Percentiles rank a stretch among this genome's conserved stretches.
Conservation (phyloP, 2,888 invertebrate species). For the Alloplasta piceator region DNA sequence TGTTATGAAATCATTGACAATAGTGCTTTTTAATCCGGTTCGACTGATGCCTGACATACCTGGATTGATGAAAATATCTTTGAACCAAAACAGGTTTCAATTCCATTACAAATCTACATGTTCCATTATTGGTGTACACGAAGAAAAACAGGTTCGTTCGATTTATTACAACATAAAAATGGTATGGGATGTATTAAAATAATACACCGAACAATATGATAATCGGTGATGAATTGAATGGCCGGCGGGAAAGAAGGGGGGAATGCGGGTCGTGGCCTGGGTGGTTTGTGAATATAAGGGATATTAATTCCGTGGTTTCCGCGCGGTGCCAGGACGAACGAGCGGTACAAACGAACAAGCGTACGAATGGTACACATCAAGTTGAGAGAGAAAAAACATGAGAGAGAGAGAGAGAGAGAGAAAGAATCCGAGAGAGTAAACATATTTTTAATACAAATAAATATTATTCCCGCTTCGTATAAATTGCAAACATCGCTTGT, state of each 20-base stretch:
- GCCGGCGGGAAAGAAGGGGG: neutral
- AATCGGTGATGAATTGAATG: conserved; percentile 27
- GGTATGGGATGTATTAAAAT: neutral
- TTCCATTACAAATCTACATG: too few relatives aligned
- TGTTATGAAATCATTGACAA: too few relatives aligned
- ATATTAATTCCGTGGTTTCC: conserved; percentile 33
- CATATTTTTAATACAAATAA: conserved; percentile 28
- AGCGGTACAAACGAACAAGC: conserved; percentile 26
- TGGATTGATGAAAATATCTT: too few relatives aligned
- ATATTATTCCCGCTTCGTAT: conserved; percentile 37
- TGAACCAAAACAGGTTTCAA: too few relatives aligned
- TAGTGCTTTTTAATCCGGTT: too few relatives aligned
- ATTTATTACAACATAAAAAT: conserved; percentile 1
- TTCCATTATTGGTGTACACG: too few relatives aligned
- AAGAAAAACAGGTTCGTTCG: neutral
- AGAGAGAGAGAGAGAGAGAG: neutral
- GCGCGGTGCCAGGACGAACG: conserved; percentile 19
- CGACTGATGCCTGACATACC: too few relatives aligned
- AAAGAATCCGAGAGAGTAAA: conserved; percentile 4
- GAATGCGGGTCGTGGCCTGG: neutral
- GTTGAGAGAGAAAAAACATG: neutral
- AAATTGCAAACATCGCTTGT: conserved; percentile 35
- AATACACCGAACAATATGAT: conserved; percentile 3
- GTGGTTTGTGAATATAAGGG: neutral
- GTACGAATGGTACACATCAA: neutral